Conservation (phyloP, 2,797 vertebrate species). For the Chlorospingus semifuscus region DNA sequence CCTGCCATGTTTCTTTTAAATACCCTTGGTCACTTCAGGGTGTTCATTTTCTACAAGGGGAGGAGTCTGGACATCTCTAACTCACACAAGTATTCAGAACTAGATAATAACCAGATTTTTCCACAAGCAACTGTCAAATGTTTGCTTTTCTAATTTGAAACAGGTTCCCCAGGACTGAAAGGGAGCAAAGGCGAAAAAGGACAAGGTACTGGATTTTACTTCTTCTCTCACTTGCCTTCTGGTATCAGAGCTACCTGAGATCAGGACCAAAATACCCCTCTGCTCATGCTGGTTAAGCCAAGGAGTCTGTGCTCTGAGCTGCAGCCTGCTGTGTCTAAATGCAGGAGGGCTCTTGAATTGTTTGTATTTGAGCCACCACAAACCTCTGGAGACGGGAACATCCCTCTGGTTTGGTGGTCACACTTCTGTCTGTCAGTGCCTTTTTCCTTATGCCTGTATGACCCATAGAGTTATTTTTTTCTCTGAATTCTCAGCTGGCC, state of each 20-base stretch:
- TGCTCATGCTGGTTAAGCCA: rapidly evolving
- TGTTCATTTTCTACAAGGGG: background rate
- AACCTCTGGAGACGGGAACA: background rate
- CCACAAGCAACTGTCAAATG: background rate
- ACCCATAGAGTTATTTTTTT: background rate
- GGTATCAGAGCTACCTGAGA: background rate
- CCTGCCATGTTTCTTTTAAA: background rate
- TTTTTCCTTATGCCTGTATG: background rate
- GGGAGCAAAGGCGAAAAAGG: constrained; percentile 63
- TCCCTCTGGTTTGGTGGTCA: background rate
- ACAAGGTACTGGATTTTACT: constrained; percentile 29
- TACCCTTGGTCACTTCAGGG: background rate
- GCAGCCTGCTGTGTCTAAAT: background rate
- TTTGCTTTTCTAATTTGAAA: background rate
- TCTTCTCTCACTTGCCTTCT: background rate
- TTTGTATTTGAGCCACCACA: background rate
- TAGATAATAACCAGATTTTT: background rate
- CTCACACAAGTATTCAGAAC: background rate
- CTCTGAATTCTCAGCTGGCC: background rate
- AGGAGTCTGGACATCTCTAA: background rate
- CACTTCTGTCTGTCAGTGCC: background rate
- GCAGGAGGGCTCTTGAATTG: background rate
- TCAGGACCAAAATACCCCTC: rapidly evolving
- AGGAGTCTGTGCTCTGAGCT: background rate
- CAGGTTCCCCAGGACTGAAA: background rate